Conservation (phyloP, 2,113 vertebrate species). For the Austrofundulus limnaeus region DNA sequence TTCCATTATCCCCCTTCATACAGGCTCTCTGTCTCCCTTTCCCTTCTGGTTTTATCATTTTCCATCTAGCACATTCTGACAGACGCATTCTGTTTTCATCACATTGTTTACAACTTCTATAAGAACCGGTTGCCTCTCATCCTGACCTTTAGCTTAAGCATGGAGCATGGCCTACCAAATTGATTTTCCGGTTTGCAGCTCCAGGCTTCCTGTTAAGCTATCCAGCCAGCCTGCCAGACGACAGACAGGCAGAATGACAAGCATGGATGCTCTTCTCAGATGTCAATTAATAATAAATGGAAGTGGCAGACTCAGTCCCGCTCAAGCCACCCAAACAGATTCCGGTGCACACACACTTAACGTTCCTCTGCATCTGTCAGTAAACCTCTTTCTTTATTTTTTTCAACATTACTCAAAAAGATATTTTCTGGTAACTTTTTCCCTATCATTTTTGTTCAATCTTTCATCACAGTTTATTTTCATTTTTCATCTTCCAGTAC, state of each 20-base stretch:
- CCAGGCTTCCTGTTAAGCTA: conserved; percentile 38
- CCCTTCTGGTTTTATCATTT: conserved; percentile 3
- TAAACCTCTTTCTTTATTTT: conserved; percentile 12
- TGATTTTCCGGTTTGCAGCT: conserved; percentile 63
- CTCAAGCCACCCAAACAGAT: conserved; percentile 10
- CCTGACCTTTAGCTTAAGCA: conserved; percentile 47
- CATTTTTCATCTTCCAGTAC: not conserved
- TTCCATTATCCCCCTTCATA: conserved; percentile 5
- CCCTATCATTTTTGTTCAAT: not conserved
- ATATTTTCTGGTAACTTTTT: not conserved
- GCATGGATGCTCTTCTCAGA: conserved; percentile 31
- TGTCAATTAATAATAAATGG: conserved; percentile 52
- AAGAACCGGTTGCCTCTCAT: conserved; percentile 28
- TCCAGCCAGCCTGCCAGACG: conserved; percentile 18
- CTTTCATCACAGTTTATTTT: not conserved
- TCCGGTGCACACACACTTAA: conserved; percentile 1
- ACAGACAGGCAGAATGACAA: conserved; percentile 15
- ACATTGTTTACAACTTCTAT: conserved; percentile 18
- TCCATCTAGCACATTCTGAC: not conserved
- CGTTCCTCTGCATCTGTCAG: conserved; percentile 22
- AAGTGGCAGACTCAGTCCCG: conserved; percentile 23
- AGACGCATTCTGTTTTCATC: conserved; percentile 18
- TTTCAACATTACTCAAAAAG: conserved; percentile 11
- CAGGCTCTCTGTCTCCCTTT: not conserved
- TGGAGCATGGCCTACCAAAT: conserved; percentile 44